Conservation (phyloP, 2,888 invertebrate species). For the Tipula unca region DNA sequence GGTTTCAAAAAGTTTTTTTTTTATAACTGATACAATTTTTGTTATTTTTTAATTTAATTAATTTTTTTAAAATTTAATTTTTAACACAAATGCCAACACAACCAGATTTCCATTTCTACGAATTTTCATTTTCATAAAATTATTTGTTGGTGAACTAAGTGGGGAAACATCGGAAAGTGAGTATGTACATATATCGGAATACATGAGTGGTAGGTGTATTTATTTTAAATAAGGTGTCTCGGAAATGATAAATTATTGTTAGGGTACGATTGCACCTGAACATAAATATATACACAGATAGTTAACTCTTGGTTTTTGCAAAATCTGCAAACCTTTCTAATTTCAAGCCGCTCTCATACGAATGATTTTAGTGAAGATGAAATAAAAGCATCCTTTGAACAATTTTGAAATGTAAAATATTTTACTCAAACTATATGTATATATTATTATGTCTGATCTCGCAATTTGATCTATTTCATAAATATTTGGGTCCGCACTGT, state of each 20-base stretch:
- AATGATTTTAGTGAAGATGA: constrained; percentile 88
- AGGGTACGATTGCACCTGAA: too few relatives aligned
- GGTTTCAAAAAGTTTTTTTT: constrained; percentile 2
- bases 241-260: not conserved
- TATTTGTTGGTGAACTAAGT: constrained; percentile 96
- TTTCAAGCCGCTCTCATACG: constrained; percentile 88
- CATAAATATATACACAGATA: too few relatives aligned
- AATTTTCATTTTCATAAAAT: constrained; percentile 64
- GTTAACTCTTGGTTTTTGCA: too few relatives aligned
- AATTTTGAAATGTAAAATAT: constrained; percentile 75
- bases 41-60: constrained; percentile 9
- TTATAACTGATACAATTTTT: constrained; percentile 16
- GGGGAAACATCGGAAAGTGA: constrained; percentile 98
- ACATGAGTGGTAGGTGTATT: constrained; percentile 23
- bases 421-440: not conserved
- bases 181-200: constrained; percentile 46
- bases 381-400: constrained; percentile 84
- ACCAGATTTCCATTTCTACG: constrained; percentile 8
- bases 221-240: not conserved
- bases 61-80: constrained; percentile 17
- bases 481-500: not conserved
- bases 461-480: not conserved
- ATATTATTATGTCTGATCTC: not conserved
- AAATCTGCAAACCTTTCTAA: too few relatives aligned
- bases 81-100: not conserved